Percentiles rank a stretch among this genome's conserved stretches.
Conservation (phyloP, 37 sponge, comb jelly and placozoan genomes). For the Trichoplax adhaerens region DNA sequence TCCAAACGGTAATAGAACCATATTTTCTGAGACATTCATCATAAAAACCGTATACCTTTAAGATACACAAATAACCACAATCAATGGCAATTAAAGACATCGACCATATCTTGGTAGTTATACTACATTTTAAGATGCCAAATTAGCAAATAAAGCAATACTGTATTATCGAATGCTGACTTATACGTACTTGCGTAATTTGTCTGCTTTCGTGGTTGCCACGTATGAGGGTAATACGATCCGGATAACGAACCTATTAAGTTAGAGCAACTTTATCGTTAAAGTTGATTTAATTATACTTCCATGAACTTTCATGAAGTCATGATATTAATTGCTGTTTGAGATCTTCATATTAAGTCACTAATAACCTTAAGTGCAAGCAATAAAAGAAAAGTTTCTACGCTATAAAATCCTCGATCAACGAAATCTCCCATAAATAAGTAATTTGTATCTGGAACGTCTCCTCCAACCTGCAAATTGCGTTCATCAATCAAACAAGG, state of each 20-base stretch:
- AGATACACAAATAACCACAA: neutral
- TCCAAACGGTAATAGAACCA: conserved; percentile 97
- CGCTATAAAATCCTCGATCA: conserved; percentile 97
- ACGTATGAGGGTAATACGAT: conserved; percentile 82
- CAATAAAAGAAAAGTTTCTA: conserved; percentile 95
- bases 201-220: conserved; percentile 98
- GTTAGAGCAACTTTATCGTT: neutral
- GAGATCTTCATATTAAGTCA: neutral
- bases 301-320: neutral
- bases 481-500: neutral
- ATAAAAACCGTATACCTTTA: conserved; percentile 96
- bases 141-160: neutral
- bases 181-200: conserved; percentile 68
- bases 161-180: neutral
- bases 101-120: neutral
- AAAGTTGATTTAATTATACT: neutral
- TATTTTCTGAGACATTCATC: conserved; percentile 97
- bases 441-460: conserved; percentile 97
- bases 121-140: neutral
- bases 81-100: neutral
- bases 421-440: conserved; percentile 98
- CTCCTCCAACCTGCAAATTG: conserved; percentile 83
- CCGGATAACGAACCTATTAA: conserved; percentile 75
- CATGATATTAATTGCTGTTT: neutral
- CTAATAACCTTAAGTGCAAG: conserved; percentile 82